Conservation (phyloP, 2,113 vertebrate species). For the Columba janthina region DNA sequence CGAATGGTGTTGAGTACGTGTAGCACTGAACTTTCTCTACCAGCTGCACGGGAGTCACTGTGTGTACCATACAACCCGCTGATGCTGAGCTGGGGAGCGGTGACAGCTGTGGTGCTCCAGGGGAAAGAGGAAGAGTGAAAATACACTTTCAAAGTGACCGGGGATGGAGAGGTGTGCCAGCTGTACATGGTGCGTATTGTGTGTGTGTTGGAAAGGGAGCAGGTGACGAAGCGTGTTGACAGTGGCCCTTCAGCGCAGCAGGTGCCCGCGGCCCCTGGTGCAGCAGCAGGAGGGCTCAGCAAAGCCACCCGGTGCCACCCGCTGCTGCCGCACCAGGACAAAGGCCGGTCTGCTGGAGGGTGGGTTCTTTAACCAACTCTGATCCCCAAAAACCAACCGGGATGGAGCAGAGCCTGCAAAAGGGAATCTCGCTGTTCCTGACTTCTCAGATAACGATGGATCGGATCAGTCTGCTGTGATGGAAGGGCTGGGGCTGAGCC, state of each 20-base stretch:
- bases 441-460: rapidly evolving
- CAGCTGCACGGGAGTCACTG: not conserved
- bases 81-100: not conserved
- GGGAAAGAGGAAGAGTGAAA: not conserved
- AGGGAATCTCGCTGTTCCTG: not conserved
- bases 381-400: not conserved
- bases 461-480: rapidly evolving
- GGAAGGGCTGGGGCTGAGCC: not conserved
- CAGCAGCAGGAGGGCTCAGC: not conserved
- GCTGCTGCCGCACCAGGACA: not conserved
- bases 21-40: no score
- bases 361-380: not conserved
- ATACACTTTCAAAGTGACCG: rapidly evolving
- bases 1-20: no score
- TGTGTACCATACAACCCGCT: not conserved
- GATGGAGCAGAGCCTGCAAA: not conserved
- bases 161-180: not conserved
- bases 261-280: not conserved
- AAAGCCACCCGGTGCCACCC: rapidly evolving
- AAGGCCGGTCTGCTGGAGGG: rapidly evolving
- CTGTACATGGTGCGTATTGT: rapidly evolving
- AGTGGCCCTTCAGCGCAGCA: rapidly evolving
- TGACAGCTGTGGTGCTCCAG: not conserved
- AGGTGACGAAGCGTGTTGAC: rapidly evolving
- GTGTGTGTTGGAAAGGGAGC: not conserved